Percentiles rank a stretch among this genome's conserved stretches.
Evolutionary conservation across 2,113 vertebrate species (phyloP).

Genomic region (Hirundichthys speculiger): DNA sequence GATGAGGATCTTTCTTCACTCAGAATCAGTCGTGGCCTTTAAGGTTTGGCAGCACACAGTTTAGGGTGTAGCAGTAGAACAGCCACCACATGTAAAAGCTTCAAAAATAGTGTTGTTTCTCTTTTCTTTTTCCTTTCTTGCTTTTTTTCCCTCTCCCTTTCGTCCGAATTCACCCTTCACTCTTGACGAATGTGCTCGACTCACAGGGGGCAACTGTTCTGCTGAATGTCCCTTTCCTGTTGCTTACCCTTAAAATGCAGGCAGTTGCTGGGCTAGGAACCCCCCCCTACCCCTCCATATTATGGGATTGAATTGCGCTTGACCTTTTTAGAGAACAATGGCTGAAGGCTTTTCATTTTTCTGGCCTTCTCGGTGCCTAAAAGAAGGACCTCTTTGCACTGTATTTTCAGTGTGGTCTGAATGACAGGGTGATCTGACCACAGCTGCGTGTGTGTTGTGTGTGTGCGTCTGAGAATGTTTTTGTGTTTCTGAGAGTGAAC

Average conservation of each 20-base stretch:
- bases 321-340: conserved; percentile 84
- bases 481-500: conserved; percentile 5
- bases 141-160: conserved; percentile 2
- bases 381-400: conserved; percentile 65
- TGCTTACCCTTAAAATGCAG: conserved; percentile 72
- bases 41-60: conserved; percentile 57
- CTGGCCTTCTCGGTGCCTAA: conserved; percentile 66
- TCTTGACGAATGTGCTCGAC: conserved; percentile 74
- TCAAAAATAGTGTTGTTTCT: conserved; percentile 49
- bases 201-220: conserved; percentile 70
- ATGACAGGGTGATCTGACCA: conserved; percentile 44
- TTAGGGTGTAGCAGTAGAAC: conserved; percentile 34
- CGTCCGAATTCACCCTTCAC: conserved; percentile 60
- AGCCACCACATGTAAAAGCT: conserved; percentile 58
- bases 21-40: conserved; percentile 51
- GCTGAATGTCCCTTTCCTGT: conserved; percentile 78
- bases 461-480: neutral
- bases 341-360: conserved; percentile 78
- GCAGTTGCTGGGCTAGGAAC: conserved; percentile 57
- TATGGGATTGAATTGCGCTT: conserved; percentile 81
- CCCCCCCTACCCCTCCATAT: conserved; percentile 53
- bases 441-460: neutral
- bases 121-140: neutral
- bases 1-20: conserved; percentile 71
- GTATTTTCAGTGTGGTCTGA: conserved; percentile 68